Conservation (phyloP, 1,140 invertebrate genomes). For the Samia ricini region DNA sequence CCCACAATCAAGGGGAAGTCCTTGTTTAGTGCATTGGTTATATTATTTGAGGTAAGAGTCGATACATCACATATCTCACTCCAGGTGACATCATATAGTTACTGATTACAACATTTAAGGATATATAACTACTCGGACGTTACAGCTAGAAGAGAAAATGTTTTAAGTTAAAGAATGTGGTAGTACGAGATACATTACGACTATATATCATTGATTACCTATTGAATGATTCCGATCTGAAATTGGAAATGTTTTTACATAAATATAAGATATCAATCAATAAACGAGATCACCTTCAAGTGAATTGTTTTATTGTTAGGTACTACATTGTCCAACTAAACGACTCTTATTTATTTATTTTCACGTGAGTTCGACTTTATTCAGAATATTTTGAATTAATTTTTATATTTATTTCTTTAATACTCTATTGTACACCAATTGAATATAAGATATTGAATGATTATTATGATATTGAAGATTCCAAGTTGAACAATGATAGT, state of each 20-base stretch:
- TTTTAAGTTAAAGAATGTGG: constrained; percentile 40
- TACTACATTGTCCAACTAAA: background rate
- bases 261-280: constrained; percentile 56
- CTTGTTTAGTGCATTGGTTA: background rate
- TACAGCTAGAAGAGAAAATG: constrained; percentile 59
- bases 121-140: constrained; percentile 53
- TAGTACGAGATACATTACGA: constrained; percentile 22
- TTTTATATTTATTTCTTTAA: too few species aligned
- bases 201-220: constrained; percentile 71
- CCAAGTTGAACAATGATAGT: background rate
- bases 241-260: constrained; percentile 74
- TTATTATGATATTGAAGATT: background rate
- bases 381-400: too few species aligned
- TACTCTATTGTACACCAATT: background rate
- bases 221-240: constrained; percentile 79
- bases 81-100: constrained; percentile 36
- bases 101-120: constrained; percentile 48
- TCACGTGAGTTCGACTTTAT: too few species aligned
- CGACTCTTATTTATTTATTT: too few species aligned
- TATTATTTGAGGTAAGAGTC: background rate
- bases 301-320: too few species aligned
- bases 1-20: too few species aligned
- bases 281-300: constrained; percentile 2
- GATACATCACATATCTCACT: constrained; percentile 42
- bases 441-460: background rate